These are phyloP conservation scores for Anthoptus insignis DNA, from an alignment of 2,888 invertebrate species.

Conservation along the genomic window DNA sequence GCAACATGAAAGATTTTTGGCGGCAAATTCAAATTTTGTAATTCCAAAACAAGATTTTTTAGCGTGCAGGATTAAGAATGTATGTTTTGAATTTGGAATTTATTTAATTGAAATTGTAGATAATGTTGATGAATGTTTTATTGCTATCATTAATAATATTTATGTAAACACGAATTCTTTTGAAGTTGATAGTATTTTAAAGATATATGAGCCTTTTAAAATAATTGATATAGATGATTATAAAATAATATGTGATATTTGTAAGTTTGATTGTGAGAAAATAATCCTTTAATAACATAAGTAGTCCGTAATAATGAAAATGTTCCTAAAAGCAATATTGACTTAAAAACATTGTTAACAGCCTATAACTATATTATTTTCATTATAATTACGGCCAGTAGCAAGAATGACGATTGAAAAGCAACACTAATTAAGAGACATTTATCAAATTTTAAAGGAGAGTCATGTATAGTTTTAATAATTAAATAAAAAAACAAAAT, in stretches of 20 bases:
- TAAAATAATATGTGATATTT: constrained; percentile 71
- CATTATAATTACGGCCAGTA: too few species aligned
- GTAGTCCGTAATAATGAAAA: too few species aligned
- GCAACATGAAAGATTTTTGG: constrained; percentile 85
- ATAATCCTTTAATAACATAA: too few species aligned
- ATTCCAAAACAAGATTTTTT: constrained; percentile 68
- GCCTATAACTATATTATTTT: too few species aligned
- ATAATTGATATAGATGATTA: constrained; percentile 55
- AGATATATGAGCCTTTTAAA: constrained; percentile 70
- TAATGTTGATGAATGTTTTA: constrained; percentile 57
- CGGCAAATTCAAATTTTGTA: constrained; percentile 72
- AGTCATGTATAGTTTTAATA: too few species aligned
- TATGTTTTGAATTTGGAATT: constrained; percentile 67
- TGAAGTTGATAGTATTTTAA: constrained; percentile 58
- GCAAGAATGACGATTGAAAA: too few species aligned
- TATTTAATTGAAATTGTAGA: constrained; percentile 63
- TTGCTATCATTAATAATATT: constrained; percentile 65
- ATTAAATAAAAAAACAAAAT: too few species aligned
- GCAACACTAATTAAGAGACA: too few species aligned
- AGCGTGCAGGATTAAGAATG: constrained; percentile 63
- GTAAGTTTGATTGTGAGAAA: constrained; percentile 70
- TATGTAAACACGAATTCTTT: constrained; percentile 60
- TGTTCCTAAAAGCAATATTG: constrained; percentile 17
- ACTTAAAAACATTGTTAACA: neutral
- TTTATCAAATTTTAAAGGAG: too few species aligned